phyloP scores from a whole-genome alignment of 2,888 invertebrate species.

The Cataglyphis rosenhaueri region DNA sequence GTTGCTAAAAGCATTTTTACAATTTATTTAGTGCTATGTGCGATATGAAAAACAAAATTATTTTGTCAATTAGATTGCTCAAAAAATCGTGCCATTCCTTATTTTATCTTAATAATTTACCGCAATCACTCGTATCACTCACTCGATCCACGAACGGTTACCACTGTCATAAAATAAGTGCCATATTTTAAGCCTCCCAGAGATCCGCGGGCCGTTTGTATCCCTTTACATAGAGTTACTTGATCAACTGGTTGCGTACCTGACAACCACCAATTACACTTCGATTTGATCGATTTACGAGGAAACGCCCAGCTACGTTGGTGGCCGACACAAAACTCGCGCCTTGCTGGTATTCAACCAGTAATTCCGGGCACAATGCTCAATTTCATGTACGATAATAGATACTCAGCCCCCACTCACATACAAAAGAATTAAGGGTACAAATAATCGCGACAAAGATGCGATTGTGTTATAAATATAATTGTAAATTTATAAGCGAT shows the following conservation, averaged over 20 bases:
- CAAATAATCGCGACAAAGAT: slow-evolving; percentile 6
- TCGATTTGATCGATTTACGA: slow-evolving; percentile 42
- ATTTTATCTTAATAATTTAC: background rate
- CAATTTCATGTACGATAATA: slow-evolving; percentile 79
- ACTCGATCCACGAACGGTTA: slow-evolving; percentile 14
- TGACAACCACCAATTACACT: slow-evolving; percentile 23
- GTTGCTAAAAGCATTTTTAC: background rate
- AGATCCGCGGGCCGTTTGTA: background rate
- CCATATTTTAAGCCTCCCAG: slow-evolving; percentile 33
- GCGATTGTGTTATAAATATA: background rate
- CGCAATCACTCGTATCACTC: slow-evolving; percentile 35
- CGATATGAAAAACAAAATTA: background rate
- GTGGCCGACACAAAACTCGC: slow-evolving; percentile 72
- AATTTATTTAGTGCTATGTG: background rate
- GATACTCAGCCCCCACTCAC: slow-evolving; percentile 76
- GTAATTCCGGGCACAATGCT: slow-evolving; percentile 75
- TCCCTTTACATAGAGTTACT: background rate
- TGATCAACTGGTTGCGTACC: slow-evolving; percentile 38
- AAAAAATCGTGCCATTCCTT: background rate
- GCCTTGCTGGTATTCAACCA: slow-evolving; percentile 63
- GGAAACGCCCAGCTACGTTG: slow-evolving; percentile 69
- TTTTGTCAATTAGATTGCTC: background rate
- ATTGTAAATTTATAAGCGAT: background rate
- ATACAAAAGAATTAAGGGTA: slow-evolving; percentile 66
- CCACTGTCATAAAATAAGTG: slow-evolving; percentile 15